phyloP scores from a whole-genome alignment of 2,113 vertebrate species.

The Misgurnus mizolepis region DNA sequence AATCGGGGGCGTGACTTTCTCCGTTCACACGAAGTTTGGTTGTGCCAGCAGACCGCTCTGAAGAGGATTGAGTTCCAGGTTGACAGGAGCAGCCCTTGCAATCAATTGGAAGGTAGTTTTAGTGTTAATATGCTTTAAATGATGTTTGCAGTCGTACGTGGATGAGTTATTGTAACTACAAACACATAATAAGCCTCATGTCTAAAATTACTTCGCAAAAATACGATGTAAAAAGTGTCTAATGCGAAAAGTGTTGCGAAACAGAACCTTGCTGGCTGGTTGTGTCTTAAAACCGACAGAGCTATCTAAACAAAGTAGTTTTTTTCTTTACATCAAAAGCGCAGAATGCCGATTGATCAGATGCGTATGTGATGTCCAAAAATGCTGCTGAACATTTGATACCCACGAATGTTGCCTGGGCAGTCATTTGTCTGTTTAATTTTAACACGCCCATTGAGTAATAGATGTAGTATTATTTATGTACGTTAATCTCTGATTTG shows the following conservation, averaged over 20 bases:
- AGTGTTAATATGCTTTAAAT: not conserved
- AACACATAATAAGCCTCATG: not conserved
- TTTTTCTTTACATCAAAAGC: not conserved
- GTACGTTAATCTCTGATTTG: not conserved
- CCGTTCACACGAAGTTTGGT: slow-evolving; percentile 55
- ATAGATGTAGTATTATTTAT: not conserved
- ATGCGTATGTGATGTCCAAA: not conserved
- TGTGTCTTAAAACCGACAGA: not conserved
- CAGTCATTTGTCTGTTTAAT: not conserved
- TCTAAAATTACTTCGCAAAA: not conserved
- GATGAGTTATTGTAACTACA: not conserved
- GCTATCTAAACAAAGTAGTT: not conserved
- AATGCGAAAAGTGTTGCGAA: slow-evolving; percentile 30
- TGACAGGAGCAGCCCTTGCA: slow-evolving; percentile 64
- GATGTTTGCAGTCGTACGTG: not conserved
- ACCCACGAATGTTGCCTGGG: not conserved
- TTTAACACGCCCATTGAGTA: not conserved
- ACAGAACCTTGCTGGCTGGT: slow-evolving; percentile 8
- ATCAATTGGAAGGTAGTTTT: slow-evolving; percentile 66
- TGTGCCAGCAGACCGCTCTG: slow-evolving; percentile 47
- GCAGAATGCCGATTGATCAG: too few species aligned
- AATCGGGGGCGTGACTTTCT: slow-evolving; percentile 17
- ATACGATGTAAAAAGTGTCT: not conserved
- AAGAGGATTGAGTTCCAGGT: slow-evolving; percentile 55
- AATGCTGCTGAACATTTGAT: not conserved